Percentiles rank a stretch among this genome's conserved stretches.
Evolutionary conservation across 1,140 invertebrate genomes (phyloP).

Genomic region (Philotrypesis tridentata): DNA sequence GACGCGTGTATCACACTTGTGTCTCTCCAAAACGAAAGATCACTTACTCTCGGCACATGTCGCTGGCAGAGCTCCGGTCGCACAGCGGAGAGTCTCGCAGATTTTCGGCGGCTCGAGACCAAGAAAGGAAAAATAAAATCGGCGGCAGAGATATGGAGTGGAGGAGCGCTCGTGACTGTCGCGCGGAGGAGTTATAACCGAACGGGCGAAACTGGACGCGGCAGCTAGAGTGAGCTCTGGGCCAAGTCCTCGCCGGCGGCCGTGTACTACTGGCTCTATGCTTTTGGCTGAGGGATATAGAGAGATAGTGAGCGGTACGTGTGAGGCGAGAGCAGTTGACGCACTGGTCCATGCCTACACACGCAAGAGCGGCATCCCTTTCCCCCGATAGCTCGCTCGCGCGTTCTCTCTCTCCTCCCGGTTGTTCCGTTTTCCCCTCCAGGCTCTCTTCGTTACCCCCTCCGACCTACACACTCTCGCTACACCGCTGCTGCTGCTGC

Average conservation of each 20-base stretch:
- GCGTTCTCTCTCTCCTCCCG: neutral
- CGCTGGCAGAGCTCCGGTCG: too few species aligned
- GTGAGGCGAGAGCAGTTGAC: conserved; percentile 74
- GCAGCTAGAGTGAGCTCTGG: too few species aligned
- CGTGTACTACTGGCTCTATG: conserved; percentile 49
- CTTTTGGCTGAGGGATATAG: too few species aligned
- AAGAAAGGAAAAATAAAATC: too few species aligned
- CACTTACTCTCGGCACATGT: neutral
- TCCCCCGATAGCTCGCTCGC: conserved; percentile 51
- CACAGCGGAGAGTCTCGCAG: too few species aligned
- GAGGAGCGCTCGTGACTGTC: too few species aligned
- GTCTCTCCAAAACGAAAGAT: neutral
- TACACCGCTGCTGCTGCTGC: conserved; percentile 31
- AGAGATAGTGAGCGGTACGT: conserved; percentile 65
- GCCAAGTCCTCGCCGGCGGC: neutral
- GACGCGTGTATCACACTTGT: neutral
- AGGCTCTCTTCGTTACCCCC: conserved; percentile 37
- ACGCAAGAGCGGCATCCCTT: conserved; percentile 66
- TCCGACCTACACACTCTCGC: conserved; percentile 52
- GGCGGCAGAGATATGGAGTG: too few species aligned
- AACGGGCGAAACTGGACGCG: too few species aligned
- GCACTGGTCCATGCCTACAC: conserved; percentile 75
- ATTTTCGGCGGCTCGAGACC: too few species aligned
- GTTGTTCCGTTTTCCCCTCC: neutral
- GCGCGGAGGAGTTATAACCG: too few species aligned